Evolutionary conservation across 2,888 invertebrate species (phyloP).

Genomic region (Creontiades dilutus): DNA sequence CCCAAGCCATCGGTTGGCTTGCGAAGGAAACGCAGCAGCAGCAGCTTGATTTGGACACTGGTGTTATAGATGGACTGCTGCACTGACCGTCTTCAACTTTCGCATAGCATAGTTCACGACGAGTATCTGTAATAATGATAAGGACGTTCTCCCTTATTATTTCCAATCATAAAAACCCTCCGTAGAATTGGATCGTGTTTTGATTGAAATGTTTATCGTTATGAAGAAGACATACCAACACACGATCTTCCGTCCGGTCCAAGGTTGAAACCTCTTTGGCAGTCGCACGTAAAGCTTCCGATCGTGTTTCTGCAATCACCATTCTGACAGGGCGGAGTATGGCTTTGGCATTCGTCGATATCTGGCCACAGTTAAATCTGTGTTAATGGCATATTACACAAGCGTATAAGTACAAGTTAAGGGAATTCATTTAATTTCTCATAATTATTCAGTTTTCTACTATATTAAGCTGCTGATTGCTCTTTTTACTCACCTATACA

Average conservation of each 20-base stretch:
- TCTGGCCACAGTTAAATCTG: slow-evolving; percentile 79
- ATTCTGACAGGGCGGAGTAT: slow-evolving; percentile 82
- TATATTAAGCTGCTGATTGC: neutral
- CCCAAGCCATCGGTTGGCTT: slow-evolving; percentile 89
- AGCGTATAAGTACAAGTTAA: slow-evolving; percentile 52
- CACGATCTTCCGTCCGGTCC: slow-evolving; percentile 90
- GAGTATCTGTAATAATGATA: slow-evolving; percentile 82
- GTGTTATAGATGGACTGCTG: slow-evolving; percentile 85
- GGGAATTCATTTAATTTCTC: neutral
- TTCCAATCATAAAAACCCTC: neutral
- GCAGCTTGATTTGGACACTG: slow-evolving; percentile 91
- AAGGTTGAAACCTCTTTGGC: slow-evolving; percentile 84
- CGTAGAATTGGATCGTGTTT: neutral
- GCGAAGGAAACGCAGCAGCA: slow-evolving; percentile 87
- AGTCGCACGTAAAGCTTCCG: slow-evolving; percentile 86
- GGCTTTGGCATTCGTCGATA: slow-evolving; percentile 84
- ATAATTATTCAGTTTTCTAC: neutral
- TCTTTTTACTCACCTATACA: slow-evolving; percentile 80
- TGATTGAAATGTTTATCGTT: too few relatives aligned
- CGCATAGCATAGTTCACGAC: slow-evolving; percentile 89
- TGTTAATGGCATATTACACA: slow-evolving; percentile 72
- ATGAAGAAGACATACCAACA: slow-evolving; percentile 81
- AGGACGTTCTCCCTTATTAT: neutral
- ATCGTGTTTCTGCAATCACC: slow-evolving; percentile 85
- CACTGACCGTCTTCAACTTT: slow-evolving; percentile 89